Base-by-base conservation (phyloP, 2,888 invertebrate species). In the Pasiphila rectangulata region DNA sequence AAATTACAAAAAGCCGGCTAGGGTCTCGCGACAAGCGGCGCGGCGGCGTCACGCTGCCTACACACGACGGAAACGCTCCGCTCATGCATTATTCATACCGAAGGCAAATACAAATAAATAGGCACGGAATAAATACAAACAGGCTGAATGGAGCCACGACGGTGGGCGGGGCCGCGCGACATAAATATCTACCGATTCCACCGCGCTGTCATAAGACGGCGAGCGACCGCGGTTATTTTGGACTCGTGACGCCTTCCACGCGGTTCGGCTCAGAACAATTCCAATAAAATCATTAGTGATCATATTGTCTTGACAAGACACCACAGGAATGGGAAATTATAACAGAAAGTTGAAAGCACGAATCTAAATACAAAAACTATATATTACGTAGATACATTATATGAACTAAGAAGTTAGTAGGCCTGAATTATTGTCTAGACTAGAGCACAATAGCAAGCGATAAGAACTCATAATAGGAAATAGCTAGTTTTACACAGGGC, bases 91-190 rank as follows among this genome's bases (percentile, higher is more conserved):
- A 88, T 88, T 88, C 87, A 88, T 83, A 72, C 75, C 78, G 66
- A 81, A 83, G 77, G 76, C 85, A 83, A 87, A 87, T 86, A 88
- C 87, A 87, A 88, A 87, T 88, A 88, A 87, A 88, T 87, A 85
- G 87, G 79, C 83, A 82, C 78, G 78, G 79, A 87, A 87, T 86
- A 88, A 86, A 87, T 87, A 87, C 85, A 86, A 87, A 86, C 85
- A 83, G 83, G 78, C 85, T 82, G 87, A 87, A 86, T 85, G 86
- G 83, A 82, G 83, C 83, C 82, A 71, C 80, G 78, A 77, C 75
- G 69, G 75, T 82, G 83, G 88, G 87, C 86, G 88, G 83, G 75
- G 83, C 86, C 61, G 69, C 58, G 78, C 85, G 85, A 86, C 87
- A 87, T 88, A 86, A 88, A 88, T 88, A 87, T 86, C 80, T 76